Percentiles rank a stretch among this genome's conserved stretches.
These are phyloP conservation scores for Idaea straminata DNA, from an alignment of 2,888 invertebrate species.

Conservation along the genomic window DNA sequence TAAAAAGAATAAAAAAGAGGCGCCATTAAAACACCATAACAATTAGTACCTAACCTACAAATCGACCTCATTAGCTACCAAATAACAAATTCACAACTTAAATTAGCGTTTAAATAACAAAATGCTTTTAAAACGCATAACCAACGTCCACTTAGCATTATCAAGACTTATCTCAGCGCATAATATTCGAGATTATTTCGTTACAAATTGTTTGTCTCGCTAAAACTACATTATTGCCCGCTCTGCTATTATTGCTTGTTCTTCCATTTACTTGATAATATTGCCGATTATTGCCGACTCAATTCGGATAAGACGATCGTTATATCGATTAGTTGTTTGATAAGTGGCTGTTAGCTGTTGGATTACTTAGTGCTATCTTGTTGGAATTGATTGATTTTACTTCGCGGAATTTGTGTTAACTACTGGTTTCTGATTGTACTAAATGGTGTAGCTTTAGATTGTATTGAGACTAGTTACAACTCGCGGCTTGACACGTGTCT, in stretches of 20 bases:
- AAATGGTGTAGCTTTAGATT: background rate
- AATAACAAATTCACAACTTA: background rate
- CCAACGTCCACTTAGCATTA: background rate
- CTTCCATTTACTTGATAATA: background rate
- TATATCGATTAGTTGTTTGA: background rate
- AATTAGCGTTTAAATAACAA: background rate
- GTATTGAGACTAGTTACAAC: background rate
- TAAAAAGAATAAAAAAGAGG: background rate
- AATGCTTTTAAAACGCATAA: background rate
- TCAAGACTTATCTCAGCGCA: background rate
- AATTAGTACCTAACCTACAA: background rate
- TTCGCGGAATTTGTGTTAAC: background rate
- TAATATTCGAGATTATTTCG: background rate
- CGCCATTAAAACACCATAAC: background rate
- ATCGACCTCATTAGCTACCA: background rate
- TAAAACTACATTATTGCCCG: background rate
- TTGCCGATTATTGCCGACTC: background rate
- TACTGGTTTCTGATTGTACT: background rate
- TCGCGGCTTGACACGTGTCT: too few relatives aligned
- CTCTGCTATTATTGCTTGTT: background rate
- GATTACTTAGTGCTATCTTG: background rate
- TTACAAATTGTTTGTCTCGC: background rate
- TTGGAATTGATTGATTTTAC: background rate
- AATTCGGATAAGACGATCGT: background rate
- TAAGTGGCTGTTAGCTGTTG: background rate